Evolutionary conservation across 2,797 vertebrate genomes (phyloP), one percentile per base, ranked within the genome.

Genomic region (Acanthis flammea): DNA sequence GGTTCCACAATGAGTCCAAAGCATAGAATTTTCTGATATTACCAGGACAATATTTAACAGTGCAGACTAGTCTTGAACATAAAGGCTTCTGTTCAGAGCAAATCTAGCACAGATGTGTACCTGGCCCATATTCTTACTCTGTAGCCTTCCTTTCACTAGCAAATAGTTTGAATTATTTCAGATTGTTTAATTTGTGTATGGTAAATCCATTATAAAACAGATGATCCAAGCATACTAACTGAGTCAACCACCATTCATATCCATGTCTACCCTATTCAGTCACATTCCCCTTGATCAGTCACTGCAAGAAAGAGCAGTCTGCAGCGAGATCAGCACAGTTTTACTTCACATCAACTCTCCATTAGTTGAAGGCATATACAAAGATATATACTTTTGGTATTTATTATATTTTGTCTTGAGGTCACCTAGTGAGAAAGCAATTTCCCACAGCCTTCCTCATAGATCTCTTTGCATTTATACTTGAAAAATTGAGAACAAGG

Each of bases 341-440:
- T 61, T 47, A 24, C 23, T 65, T 61, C 28, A 47, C 9, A 6
- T 14, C 21, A 58, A 21, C 6, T 41, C 47, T 88, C 35, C 8
- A 0, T 24, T 30, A 63, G 0, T 3, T 55, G 23, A 86, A 75
- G 22, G 4, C 4, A 30, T 14, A 41, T 14, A 2, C 2, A 3
- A 54, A 67, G 17, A 53, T 6, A 22, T 1, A 8, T 19, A 6
- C 4, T 22, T 37, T 16, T 33, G 25, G 22, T 76, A 33, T 22
- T 57, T 70, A 30, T 55, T 44, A 28, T 9, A 14, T 91, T 79
- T 68, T 76, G 15, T 10, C 37, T 67, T 45, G 30, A 55, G 12
- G 31, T 6, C 35, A 44, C 63, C 61, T 48, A 42, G 7, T 31
- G 3, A 51, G 31, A 50, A 80, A 54, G 7, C 2, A 19, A 28